Percentiles rank a stretch among this genome's conserved stretches.
Evolutionary conservation across 2,797 vertebrate species (phyloP).

Genomic region (Aphelocoma californica): DNA sequence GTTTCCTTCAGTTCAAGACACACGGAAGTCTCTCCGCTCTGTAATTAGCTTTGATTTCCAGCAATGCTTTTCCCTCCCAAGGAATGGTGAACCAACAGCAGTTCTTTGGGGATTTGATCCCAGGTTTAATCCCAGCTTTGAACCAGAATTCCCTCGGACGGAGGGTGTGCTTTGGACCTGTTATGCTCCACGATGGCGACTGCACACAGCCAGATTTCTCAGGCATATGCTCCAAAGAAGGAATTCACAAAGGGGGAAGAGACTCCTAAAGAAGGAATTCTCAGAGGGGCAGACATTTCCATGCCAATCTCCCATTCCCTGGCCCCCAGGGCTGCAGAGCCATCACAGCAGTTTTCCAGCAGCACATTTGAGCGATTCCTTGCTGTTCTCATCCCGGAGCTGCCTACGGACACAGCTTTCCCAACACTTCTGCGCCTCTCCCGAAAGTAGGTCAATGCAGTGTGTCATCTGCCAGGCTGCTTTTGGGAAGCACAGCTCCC

Average conservation of each 20-base stretch:
- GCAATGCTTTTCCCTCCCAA: too few species aligned
- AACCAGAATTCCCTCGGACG: fast-evolving
- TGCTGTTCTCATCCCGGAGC: background rate
- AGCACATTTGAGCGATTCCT: background rate
- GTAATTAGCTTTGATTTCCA: background rate
- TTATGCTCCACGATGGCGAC: fast-evolving
- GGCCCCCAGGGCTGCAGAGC: background rate
- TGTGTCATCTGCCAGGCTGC: background rate
- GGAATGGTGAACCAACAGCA: fast-evolving
- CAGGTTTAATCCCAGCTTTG: background rate
- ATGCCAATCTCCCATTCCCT: background rate
- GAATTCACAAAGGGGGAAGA: background rate
- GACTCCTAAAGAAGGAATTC: background rate
- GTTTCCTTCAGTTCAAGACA: background rate
- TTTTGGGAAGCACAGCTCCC: background rate
- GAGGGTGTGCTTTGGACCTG: background rate
- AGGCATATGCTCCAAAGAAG: background rate
- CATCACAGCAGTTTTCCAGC: background rate
- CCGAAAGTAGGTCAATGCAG: constrained; percentile 60
- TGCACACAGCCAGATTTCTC: background rate
- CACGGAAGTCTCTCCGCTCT: fast-evolving
- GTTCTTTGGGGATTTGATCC: background rate
- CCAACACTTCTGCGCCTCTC: background rate
- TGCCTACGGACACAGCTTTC: background rate
- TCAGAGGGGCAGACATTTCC: background rate